These are phyloP conservation scores for Subanguina moxae DNA, from an alignment of 1,140 invertebrate genomes.

Conservation along the genomic window DNA sequence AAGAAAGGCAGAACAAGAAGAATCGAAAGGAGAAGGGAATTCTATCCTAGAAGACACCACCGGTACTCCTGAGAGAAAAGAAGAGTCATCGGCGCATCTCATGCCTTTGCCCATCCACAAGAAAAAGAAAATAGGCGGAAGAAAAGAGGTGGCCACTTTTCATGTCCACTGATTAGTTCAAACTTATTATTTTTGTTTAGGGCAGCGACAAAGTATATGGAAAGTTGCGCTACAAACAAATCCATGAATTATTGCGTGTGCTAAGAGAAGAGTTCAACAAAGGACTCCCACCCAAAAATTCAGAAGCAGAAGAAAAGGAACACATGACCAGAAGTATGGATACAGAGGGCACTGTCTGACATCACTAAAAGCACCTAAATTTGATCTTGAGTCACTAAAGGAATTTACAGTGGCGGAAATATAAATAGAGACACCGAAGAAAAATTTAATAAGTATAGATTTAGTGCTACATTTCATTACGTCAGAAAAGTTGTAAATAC, in stretches of 20 bases:
- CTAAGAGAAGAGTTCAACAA: not conserved
- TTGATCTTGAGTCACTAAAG: too few species aligned
- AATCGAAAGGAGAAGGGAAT: not conserved
- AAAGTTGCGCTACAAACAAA: not conserved
- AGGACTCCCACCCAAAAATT: not conserved
- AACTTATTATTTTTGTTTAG: not conserved
- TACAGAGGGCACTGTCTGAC: too few species aligned
- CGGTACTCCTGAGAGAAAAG: not conserved
- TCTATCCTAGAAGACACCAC: not conserved
- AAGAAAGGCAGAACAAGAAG: not conserved
- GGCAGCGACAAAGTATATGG: not conserved
- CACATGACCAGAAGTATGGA: too few species aligned
- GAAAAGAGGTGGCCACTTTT: not conserved
- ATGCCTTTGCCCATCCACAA: not conserved
- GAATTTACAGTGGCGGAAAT: too few species aligned
- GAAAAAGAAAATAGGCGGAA: not conserved
- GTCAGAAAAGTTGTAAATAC: too few species aligned
- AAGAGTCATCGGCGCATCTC: not conserved
- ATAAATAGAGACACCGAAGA: too few species aligned
- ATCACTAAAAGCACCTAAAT: too few species aligned
- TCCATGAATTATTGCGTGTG: conserved; percentile 4
- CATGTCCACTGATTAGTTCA: not conserved
- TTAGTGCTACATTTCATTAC: too few species aligned
- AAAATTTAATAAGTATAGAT: too few species aligned
- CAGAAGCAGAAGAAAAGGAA: too few species aligned